Conservation (phyloP, 2,888 invertebrate species). For the Lypha dubia region DNA sequence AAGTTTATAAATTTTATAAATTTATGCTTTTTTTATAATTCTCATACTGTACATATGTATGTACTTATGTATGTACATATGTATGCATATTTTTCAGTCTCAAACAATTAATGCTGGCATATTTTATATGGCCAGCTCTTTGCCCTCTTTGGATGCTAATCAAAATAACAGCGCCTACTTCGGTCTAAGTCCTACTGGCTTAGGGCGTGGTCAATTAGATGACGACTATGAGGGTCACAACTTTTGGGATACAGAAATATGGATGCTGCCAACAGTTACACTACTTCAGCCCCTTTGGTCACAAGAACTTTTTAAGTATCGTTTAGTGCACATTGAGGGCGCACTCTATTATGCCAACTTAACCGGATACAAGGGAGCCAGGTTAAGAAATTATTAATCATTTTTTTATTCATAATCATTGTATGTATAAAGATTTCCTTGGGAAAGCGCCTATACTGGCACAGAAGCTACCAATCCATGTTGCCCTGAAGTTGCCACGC, state of each 20-base stretch:
- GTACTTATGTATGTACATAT: too few species aligned
- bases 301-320: slow-evolving; percentile 84
- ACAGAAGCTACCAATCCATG: slow-evolving; percentile 86
- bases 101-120: slow-evolving; percentile 85
- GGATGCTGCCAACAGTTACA: slow-evolving; percentile 86
- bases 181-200: slow-evolving; percentile 86
- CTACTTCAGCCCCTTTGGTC: slow-evolving; percentile 84
- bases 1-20: neutral
- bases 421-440: slow-evolving; percentile 85
- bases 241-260: slow-evolving; percentile 87
- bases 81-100: slow-evolving; percentile 64
- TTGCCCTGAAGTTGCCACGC: slow-evolving; percentile 85
- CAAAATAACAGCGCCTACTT: slow-evolving; percentile 84
- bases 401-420: neutral
- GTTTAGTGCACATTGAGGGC: slow-evolving; percentile 84
- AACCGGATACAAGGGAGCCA: slow-evolving; percentile 85
- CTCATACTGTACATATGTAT: too few species aligned
- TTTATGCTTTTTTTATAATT: too few species aligned
- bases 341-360: slow-evolving; percentile 84
- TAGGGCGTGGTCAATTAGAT: slow-evolving; percentile 83
- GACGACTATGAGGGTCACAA: slow-evolving; percentile 85
- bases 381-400: slow-evolving; percentile 79
- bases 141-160: slow-evolving; percentile 84
- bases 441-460: slow-evolving; percentile 87
- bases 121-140: slow-evolving; percentile 85